Evolutionary conservation across 2,113 vertebrate species (phyloP).

Genomic region (Climacteris rufus): DNA sequence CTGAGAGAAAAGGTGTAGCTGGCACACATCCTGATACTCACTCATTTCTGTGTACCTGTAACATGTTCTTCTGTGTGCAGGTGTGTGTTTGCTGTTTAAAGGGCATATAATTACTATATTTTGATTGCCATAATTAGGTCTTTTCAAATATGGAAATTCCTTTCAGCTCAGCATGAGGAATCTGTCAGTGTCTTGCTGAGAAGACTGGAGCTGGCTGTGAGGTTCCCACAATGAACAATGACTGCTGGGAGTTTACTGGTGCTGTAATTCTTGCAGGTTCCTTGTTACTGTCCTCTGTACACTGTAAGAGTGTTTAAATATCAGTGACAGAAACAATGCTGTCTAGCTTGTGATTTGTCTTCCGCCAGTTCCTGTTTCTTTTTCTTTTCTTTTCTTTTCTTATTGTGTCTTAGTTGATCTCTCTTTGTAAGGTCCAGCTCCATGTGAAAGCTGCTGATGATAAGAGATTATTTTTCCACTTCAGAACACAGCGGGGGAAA

Average conservation of each 20-base stretch:
- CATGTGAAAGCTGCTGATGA: neutral
- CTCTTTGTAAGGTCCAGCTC: neutral
- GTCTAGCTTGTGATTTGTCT: neutral
- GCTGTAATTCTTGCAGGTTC: neutral
- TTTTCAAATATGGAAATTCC: neutral
- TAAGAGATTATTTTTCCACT: neutral
- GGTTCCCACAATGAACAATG: neutral
- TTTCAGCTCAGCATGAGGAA: neutral
- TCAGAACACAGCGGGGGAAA: neutral
- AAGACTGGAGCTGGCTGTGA: neutral
- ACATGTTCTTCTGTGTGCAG: neutral
- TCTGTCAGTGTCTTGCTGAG: neutral
- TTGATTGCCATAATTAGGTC: neutral
- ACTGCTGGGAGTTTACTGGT: neutral
- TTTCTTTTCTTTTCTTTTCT: neutral
- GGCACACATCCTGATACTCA: fast-evolving
- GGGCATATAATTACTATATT: neutral
- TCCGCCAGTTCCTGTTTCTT: neutral
- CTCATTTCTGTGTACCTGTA: fast-evolving
- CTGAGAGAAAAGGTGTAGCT: neutral
- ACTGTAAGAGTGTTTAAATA: neutral
- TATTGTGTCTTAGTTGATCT: neutral
- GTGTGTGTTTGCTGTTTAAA: neutral
- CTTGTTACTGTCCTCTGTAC: neutral
- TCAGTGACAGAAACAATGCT: neutral